Percentiles rank a stretch among this genome's conserved stretches.
Evolutionary conservation across 2,797 vertebrate genomes (phyloP).

Genomic region (Psittacula derbiana): DNA sequence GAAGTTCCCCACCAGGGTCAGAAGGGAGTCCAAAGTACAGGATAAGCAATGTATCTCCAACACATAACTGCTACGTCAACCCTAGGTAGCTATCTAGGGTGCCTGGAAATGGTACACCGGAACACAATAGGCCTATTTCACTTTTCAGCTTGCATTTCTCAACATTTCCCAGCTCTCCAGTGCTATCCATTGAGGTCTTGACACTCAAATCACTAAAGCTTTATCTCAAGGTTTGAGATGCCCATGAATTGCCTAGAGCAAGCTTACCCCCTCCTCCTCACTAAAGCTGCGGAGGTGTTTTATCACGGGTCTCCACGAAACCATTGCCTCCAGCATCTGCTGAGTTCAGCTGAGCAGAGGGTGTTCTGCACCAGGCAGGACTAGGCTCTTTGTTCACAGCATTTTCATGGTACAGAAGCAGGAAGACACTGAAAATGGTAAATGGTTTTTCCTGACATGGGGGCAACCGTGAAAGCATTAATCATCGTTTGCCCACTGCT

Average conservation of each 20-base stretch:
- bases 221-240: neutral
- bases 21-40: neutral
- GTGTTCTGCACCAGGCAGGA: neutral
- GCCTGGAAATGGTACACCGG: neutral
- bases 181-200: neutral
- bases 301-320: neutral
- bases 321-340: neutral
- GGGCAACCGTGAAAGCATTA: neutral
- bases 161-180: neutral
- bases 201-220: neutral
- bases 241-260: neutral
- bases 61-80: rapidly evolving
- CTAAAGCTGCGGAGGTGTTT: neutral
- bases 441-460: neutral
- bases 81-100: neutral
- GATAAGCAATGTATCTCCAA: neutral
- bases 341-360: neutral
- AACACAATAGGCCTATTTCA: neutral
- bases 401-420: neutral
- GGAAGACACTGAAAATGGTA: neutral
- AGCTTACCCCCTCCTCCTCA: neutral
- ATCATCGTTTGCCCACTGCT: neutral
- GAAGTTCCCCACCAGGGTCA: neutral
- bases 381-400: neutral
- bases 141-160: neutral